Conservation (phyloP, 2,797 vertebrate genomes). For the Enteromius treurensis region DNA sequence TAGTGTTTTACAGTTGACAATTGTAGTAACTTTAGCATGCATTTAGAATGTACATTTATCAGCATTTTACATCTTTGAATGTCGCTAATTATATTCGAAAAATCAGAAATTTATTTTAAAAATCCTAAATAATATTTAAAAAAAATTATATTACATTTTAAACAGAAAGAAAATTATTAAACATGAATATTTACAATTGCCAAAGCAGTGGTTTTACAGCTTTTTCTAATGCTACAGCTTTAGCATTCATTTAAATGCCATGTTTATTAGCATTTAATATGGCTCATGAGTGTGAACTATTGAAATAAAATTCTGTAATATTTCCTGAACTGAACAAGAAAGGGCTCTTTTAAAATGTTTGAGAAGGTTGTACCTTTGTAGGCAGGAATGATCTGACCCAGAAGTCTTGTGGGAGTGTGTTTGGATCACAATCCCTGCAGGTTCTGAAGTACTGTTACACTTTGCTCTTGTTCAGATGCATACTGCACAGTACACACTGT, state of each 20-base stretch:
- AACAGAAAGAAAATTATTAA: not conserved
- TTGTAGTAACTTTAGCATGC: not conserved
- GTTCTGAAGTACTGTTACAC: conserved; percentile 6
- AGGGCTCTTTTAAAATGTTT: not conserved
- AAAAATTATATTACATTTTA: not conserved
- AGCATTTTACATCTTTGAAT: not conserved
- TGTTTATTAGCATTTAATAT: not conserved
- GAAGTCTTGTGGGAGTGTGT: not conserved
- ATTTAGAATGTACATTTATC: not conserved
- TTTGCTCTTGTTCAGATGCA: not conserved
- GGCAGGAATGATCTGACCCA: not conserved
- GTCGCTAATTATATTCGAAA: not conserved
- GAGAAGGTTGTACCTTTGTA: not conserved
- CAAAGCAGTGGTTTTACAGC: not conserved
- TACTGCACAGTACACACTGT: not conserved
- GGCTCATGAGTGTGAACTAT: not conserved
- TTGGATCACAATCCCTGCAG: not conserved
- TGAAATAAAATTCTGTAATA: not conserved
- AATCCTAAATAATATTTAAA: not conserved
- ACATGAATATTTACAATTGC: not conserved
- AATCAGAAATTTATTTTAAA: not conserved
- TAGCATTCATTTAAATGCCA: not conserved
- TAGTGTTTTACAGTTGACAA: not conserved
- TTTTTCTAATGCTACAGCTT: not conserved
- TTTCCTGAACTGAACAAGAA: not conserved